Evolutionary conservation across 2,888 invertebrate genomes (phyloP).

Genomic region (Cephus rjabovi): DNA sequence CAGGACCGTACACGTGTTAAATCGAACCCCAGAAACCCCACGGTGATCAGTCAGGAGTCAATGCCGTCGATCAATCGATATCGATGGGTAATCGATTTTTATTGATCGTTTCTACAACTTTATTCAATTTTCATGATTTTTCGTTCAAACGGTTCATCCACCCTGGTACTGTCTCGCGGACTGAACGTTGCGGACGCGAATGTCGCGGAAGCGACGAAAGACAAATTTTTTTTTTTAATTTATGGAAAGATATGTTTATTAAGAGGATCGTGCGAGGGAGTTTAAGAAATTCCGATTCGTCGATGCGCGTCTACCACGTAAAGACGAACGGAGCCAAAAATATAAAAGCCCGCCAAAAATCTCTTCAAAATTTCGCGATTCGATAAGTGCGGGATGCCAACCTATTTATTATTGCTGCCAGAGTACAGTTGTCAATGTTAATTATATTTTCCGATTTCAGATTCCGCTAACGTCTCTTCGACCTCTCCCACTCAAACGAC

Average conservation of each 20-base stretch:
- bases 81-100: constrained; percentile 1
- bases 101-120: too few relatives aligned
- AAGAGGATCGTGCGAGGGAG: background rate
- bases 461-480: constrained; percentile 47
- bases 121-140: too few relatives aligned
- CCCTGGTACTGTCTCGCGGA: background rate
- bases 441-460: constrained; percentile 58
- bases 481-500: constrained; percentile 39
- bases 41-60: background rate
- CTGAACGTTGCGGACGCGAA: background rate
- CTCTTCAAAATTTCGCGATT: constrained; percentile 34
- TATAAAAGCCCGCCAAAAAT: constrained; percentile 67
- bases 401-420: background rate
- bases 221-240: too few relatives aligned
- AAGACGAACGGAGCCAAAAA: constrained; percentile 56
- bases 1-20: background rate
- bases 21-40: background rate
- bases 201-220: background rate
- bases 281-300: background rate
- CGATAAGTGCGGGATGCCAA: constrained; percentile 48
- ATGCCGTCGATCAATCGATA: background rate
- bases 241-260: background rate
- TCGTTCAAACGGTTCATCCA: constrained; percentile 18
- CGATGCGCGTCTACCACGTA: background rate
- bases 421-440: constrained; percentile 33